Conservation (phyloP, 1,140 invertebrate species). For the Listronotus oregonensis region DNA sequence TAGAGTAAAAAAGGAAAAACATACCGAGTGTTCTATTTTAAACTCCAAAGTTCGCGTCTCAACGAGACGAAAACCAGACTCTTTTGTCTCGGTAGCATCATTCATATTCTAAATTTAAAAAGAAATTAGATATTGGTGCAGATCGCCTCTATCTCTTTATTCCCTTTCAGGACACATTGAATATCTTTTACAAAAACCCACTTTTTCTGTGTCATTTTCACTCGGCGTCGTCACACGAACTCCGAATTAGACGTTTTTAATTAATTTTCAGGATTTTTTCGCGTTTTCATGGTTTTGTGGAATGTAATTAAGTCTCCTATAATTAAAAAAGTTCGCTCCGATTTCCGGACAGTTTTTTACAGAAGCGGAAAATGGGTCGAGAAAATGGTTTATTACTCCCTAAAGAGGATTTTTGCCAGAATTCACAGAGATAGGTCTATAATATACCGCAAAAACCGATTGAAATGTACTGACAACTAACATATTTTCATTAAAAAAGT, state of each 20-base stretch:
- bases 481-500: too few species aligned
- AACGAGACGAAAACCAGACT: too few species aligned
- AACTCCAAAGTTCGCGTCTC: too few species aligned
- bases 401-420: background rate
- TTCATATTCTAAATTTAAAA: too few species aligned
- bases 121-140: background rate
- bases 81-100: too few species aligned
- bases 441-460: slow-evolving; percentile 1
- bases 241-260: slow-evolving; percentile 31
- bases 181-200: slow-evolving; percentile 8
- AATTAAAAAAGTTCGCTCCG: slow-evolving; percentile 38
- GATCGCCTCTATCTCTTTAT: background rate
- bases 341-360: slow-evolving; percentile 26
- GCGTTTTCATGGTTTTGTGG: slow-evolving; percentile 27
- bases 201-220: slow-evolving; percentile 23
- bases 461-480: background rate
- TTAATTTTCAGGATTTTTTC: slow-evolving; percentile 38
- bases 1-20: too few species aligned
- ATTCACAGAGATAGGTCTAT: background rate
- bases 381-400: slow-evolving; percentile 5
- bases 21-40: too few species aligned
- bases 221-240: slow-evolving; percentile 14
- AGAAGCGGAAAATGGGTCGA: slow-evolving; percentile 12
- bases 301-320: slow-evolving; percentile 37
- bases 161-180: background rate